Percentiles rank a stretch among this genome's conserved stretches.
phyloP scores from a whole-genome alignment of 2,797 vertebrate species.

The Morelia viridis region DNA sequence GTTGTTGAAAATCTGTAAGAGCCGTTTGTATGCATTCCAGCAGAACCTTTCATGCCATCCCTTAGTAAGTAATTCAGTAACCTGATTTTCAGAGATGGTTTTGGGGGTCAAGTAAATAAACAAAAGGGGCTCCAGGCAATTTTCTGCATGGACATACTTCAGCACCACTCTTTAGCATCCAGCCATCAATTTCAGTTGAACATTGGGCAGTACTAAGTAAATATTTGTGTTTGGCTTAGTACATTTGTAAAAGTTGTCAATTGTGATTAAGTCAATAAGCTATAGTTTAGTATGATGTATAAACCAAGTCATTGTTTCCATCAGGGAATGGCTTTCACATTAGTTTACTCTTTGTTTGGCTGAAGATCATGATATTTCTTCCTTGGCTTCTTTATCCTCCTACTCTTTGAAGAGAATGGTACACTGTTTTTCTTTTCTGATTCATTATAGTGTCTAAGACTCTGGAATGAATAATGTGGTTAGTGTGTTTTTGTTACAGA shows the following conservation, averaged over 20 bases:
- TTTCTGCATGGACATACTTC: background rate
- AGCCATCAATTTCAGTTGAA: background rate
- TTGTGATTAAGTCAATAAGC: background rate
- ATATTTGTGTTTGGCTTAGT: background rate
- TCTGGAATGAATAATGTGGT: conserved; percentile 11
- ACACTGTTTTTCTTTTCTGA: conserved; percentile 50
- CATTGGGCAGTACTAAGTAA: background rate
- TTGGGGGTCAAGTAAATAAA: background rate
- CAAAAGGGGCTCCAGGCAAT: background rate
- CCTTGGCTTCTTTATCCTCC: background rate
- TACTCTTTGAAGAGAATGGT: conserved; percentile 28
- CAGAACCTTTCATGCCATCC: background rate
- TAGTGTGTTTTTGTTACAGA: conserved; percentile 16
- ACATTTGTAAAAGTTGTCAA: background rate
- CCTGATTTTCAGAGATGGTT: background rate
- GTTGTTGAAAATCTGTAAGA: background rate
- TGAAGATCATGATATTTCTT: background rate
- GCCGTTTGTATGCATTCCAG: background rate
- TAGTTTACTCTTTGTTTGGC: conserved; percentile 22
- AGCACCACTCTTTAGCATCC: background rate
- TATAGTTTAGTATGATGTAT: background rate
- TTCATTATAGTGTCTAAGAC: conserved; percentile 29
- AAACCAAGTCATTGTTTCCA: background rate
- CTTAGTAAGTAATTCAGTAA: background rate
- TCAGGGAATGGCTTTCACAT: background rate